A percentile compares a stretch with the other conserved stretches of the same genome.
phyloP scores from a whole-genome alignment of 1,140 invertebrate genomes.

The Micrasema longulum region DNA sequence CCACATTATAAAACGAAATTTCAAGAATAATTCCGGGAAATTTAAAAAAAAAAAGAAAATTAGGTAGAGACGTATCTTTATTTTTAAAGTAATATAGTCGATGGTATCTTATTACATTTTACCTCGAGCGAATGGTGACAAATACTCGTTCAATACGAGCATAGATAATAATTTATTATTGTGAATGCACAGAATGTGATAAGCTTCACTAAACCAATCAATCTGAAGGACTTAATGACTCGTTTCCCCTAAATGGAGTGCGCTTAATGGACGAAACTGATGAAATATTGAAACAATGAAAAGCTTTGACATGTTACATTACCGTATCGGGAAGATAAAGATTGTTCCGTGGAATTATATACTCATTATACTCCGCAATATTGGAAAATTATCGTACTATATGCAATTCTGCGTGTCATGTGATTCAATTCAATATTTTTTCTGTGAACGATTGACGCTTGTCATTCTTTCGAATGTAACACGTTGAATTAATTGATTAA shows the following conservation, averaged over 20 bases:
- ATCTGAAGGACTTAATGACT: slow-evolving; percentile 12
- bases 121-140: too few species aligned
- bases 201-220: slow-evolving; percentile 21
- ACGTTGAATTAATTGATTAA: background rate
- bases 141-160: too few species aligned
- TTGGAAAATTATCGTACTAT: background rate
- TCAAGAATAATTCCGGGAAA: too few species aligned
- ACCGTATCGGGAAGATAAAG: slow-evolving; percentile 9
- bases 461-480: background rate
- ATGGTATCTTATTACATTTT: too few species aligned
- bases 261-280: slow-evolving; percentile 43
- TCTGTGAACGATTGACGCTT: background rate
- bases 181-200: too few species aligned
- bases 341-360: background rate
- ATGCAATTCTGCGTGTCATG: too few species aligned
- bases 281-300: slow-evolving; percentile 41
- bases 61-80: too few species aligned
- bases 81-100: too few species aligned
- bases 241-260: slow-evolving; percentile 1
- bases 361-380: background rate
- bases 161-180: too few species aligned
- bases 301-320: slow-evolving; percentile 21
- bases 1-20: too few species aligned
- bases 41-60: too few species aligned
- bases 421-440: background rate